Evolutionary conservation across 2,797 vertebrate species (phyloP).

Genomic region (Acanthiza pusilla): DNA sequence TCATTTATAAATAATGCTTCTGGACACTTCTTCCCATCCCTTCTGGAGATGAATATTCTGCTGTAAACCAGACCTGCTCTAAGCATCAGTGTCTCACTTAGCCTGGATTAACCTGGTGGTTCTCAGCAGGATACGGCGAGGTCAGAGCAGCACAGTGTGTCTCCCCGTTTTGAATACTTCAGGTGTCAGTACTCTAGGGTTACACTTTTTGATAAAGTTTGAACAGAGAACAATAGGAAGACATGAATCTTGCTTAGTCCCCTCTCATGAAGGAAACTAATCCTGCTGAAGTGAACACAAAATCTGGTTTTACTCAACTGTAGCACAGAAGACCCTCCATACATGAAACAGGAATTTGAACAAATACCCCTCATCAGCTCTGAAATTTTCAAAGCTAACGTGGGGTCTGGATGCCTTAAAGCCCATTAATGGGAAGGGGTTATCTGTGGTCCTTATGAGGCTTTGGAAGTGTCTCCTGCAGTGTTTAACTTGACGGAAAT

Average conservation of each 20-base stretch:
- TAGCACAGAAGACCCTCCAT: neutral
- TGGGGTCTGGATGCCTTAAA: neutral
- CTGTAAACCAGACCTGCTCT: neutral
- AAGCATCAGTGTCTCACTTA: constrained; percentile 22
- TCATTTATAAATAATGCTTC: constrained; percentile 41
- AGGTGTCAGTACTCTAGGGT: neutral
- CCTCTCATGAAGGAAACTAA: neutral
- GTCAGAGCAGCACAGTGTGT: neutral
- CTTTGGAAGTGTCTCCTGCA: neutral
- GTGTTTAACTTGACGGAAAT: neutral
- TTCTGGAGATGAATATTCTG: neutral
- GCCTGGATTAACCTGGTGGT: constrained; percentile 9
- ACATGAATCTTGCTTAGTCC: neutral
- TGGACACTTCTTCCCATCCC: constrained; percentile 14
- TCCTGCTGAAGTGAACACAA: neutral
- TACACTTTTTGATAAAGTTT: neutral
- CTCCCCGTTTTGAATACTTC: neutral
- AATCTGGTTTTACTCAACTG: constrained; percentile 37
- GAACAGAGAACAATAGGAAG: neutral
- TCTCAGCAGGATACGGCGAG: neutral
- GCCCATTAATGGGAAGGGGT: neutral
- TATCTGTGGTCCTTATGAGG: neutral
- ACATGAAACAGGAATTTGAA: neutral
- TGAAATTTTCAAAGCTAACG: neutral
- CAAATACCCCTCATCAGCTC: neutral